Conservation (phyloP, 1,140 invertebrate genomes). For the Listronotus bonariensis region DNA sequence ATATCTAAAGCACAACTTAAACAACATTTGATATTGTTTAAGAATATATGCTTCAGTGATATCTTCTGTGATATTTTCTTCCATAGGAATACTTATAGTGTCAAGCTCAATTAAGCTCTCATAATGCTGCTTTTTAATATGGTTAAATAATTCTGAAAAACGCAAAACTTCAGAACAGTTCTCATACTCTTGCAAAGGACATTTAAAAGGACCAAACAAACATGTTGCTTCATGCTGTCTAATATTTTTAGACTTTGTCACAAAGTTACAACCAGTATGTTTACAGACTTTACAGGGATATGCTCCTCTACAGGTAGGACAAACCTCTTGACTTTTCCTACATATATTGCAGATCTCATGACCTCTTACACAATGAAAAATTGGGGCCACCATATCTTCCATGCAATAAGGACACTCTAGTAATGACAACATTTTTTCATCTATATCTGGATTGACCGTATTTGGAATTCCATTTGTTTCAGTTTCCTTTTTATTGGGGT, state of each 20-base stretch:
- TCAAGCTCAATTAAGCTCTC: slow-evolving; percentile 36
- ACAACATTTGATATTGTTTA: slow-evolving; percentile 13
- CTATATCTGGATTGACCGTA: background rate
- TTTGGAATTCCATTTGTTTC: background rate
- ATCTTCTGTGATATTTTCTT: slow-evolving; percentile 12
- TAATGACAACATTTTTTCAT: background rate
- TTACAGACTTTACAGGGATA: slow-evolving; percentile 42
- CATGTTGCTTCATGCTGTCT: slow-evolving; percentile 36
- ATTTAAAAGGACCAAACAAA: slow-evolving; percentile 23
- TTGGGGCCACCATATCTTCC: slow-evolving; percentile 76
- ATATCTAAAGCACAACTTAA: slow-evolving; percentile 27
- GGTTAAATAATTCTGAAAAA: slow-evolving; percentile 24
- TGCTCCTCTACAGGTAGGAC: slow-evolving; percentile 73
- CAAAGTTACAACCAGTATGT: slow-evolving; percentile 24
- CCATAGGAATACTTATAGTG: slow-evolving; percentile 28
- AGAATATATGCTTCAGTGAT: slow-evolving; percentile 29
- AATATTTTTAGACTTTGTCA: slow-evolving; percentile 27
- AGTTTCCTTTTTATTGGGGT: no score
- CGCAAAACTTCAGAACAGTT: slow-evolving; percentile 17
- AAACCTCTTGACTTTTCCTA: slow-evolving; percentile 65
- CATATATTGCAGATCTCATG: slow-evolving; percentile 77
- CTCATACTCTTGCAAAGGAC: slow-evolving; percentile 31
- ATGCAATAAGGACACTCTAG: slow-evolving; percentile 59
- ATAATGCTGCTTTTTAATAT: slow-evolving; percentile 27
- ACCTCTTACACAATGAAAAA: slow-evolving; percentile 74